A percentile compares a stretch with the other conserved stretches of the same genome.
Evolutionary conservation across 2,888 invertebrate species (phyloP).

Genomic region (Aphrophora alni): DNA sequence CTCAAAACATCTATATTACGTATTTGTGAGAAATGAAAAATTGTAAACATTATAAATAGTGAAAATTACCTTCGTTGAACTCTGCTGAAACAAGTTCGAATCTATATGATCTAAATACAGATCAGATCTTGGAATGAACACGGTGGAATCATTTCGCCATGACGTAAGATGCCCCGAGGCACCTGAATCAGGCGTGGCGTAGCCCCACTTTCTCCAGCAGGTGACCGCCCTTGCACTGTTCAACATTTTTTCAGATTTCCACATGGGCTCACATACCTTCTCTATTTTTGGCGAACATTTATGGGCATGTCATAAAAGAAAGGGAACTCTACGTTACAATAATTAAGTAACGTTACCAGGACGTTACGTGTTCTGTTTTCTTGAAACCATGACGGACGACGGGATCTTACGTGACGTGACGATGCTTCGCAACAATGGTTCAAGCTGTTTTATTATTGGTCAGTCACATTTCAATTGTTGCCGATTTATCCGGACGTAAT

Average conservation of each 20-base stretch:
- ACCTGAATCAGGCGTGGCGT: neutral
- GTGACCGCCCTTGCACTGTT: neutral
- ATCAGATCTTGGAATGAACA: neutral
- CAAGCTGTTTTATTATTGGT: neutral
- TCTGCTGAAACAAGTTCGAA: no score
- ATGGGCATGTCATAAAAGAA: neutral
- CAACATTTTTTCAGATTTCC: neutral
- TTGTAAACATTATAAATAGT: no score
- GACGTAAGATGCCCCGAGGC: neutral
- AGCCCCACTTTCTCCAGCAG: constrained; percentile 6
- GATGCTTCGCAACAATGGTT: neutral
- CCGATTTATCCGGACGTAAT: neutral
- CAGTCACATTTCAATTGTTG: neutral
- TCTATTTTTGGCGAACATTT: neutral
- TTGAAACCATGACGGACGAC: neutral
- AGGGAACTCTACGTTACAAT: neutral
- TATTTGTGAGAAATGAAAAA: no score
- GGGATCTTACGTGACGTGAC: neutral
- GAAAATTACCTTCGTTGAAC: no score
- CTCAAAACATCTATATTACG: no score
- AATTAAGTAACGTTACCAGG: neutral
- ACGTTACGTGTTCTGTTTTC: neutral
- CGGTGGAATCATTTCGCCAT: neutral
- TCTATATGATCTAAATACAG: no score
- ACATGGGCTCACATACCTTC: constrained; percentile 2